Evolutionary conservation across 1,140 invertebrate genomes (phyloP), one percentile per base, ranked within the genome.

Genomic region (Tetranychus cinnabarinus): DNA sequence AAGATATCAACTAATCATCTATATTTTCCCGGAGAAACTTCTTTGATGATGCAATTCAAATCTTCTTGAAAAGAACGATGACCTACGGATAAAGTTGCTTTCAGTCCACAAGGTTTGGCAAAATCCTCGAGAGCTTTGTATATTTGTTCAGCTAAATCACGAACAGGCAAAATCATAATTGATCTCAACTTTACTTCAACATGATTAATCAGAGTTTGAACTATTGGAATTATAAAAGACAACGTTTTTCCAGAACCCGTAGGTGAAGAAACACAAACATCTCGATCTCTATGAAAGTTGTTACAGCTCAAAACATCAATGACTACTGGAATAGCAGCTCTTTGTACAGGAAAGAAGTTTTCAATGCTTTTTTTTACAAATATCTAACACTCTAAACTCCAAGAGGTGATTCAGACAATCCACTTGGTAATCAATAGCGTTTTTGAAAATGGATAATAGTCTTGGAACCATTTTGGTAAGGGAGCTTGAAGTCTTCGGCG

Each of bases 201-300:
- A 60, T 73, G 63, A 15, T 66, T 57, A 63, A 70, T 69, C 65
- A 78, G 67, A 63, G 72, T 69, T 73, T 97, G 86, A 56, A 98
- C 75, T 56, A 97, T 82, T 13, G 93, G 93, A 61, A 97, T 73
- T 62, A 87, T 86, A 79, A 88, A 97, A 5, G 89, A 82, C 56
- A 97, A 73, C 1, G 93, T 97, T 77, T 98, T 98, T 10, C 93
- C 93, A 78, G 89, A 95, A 12, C 93, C 95, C 15, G 95, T 98
- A 33, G 92, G 90, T 50, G 92, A 89, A 34, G 89, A 93, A 46
- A 97, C 85, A 76, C 92, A 97, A n/a, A 95, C 77, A 72, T 98
- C 93, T 65, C 81, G 77, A 0, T 84, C 82, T 71, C 84, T 79
- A 64, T 23, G 42, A 34, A 80, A 77, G 1, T 75, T 71, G 62